These are phyloP conservation scores for Hypomesus transpacificus DNA, from an alignment of 2,113 vertebrate genomes.

Conservation along the genomic window DNA sequence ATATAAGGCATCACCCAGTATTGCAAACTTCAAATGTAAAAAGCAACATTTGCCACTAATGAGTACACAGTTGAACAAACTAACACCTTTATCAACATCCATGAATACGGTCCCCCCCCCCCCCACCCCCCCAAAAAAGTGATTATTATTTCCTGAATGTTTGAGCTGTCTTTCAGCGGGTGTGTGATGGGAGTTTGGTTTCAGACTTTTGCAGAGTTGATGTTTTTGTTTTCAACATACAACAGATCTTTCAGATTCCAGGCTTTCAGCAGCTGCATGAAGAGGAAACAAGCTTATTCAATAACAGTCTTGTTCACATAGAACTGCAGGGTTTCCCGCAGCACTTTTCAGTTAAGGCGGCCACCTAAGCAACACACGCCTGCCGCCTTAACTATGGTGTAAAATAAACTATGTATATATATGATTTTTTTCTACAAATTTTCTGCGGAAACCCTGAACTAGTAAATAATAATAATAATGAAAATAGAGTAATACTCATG, in stretches of 20 bases:
- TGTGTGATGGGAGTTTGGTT: conserved; percentile 30
- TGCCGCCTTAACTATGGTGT: no score
- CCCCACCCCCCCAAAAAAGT: conserved; percentile 53
- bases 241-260: conserved; percentile 4
- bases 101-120: conserved; percentile 54
- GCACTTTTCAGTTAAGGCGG: no score
- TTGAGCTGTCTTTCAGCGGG: conserved; percentile 35
- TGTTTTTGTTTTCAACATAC: conserved; percentile 15
- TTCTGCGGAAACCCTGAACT: no score
- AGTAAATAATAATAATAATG: no score
- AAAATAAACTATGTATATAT: no score
- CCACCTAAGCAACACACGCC: no score
- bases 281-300: background rate
- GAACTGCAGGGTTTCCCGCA: no score
- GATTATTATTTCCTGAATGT: conserved; percentile 57
- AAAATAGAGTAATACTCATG: no score
- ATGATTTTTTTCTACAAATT: no score
- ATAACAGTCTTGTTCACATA: background rate
- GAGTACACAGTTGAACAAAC: conserved; percentile 56
- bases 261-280: background rate
- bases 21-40: conserved; percentile 58
- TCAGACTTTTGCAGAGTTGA: conserved; percentile 19
- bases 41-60: conserved; percentile 68
- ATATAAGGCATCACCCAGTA: conserved; percentile 65
- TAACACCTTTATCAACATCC: conserved; percentile 50